A percentile compares a stretch with the other conserved stretches of the same genome.
These are phyloP conservation scores for Eolophus roseicapilla DNA, from an alignment of 2,113 vertebrate species.

Conservation along the genomic window DNA sequence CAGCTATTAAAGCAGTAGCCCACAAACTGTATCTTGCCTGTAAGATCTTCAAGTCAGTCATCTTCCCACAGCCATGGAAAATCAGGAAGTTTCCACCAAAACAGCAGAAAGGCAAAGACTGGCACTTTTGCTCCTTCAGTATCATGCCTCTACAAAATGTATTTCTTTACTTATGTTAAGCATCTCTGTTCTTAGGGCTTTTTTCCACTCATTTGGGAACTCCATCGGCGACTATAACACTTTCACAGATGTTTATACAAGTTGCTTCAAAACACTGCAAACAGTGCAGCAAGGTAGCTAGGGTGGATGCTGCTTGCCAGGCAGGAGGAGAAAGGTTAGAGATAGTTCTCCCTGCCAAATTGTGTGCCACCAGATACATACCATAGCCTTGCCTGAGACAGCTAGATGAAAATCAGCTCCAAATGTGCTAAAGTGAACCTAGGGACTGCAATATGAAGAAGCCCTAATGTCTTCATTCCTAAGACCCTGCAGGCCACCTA, in stretches of 20 bases:
- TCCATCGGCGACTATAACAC: not conserved
- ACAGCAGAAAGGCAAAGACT: not conserved
- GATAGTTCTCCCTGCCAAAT: not conserved
- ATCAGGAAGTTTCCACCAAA: not conserved
- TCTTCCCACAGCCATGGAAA: not conserved
- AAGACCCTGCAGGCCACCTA: not conserved
- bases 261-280: not conserved
- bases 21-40: not conserved
- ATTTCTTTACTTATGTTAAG: not conserved
- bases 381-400: not conserved
- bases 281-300: not conserved
- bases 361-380: not conserved
- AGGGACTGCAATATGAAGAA: not conserved
- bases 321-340: not conserved
- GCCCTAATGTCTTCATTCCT: not conserved
- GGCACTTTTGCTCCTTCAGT: not conserved
- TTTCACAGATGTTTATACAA: not conserved
- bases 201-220: not conserved
- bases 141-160: fast-evolving
- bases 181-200: not conserved
- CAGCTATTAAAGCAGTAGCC: not conserved
- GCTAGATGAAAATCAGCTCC: not conserved
- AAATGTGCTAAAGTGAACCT: fast-evolving
- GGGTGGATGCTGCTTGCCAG: not conserved
- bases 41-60: not conserved